These are phyloP conservation scores for Nebria salina DNA, from an alignment of 2,888 invertebrate species.

Conservation along the genomic window DNA sequence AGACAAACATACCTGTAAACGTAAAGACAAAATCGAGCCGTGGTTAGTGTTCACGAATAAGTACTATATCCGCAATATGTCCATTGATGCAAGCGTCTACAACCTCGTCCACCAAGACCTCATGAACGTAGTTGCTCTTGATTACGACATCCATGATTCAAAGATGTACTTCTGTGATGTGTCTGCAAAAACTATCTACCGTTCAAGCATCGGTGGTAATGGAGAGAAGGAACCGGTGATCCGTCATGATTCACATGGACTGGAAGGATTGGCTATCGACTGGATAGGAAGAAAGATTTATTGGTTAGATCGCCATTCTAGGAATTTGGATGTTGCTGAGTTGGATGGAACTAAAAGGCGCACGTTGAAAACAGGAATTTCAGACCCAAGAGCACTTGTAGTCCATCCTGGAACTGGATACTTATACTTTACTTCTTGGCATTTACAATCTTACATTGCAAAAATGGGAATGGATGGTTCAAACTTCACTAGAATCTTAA, in stretches of 20 bases:
- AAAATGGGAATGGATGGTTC: conserved; percentile 97
- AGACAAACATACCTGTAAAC: conserved; percentile 91
- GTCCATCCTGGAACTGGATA: conserved; percentile 95
- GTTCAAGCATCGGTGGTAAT: conserved; percentile 70
- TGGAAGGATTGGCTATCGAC: conserved; percentile 97
- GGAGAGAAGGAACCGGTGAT: conserved; percentile 85
- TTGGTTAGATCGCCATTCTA: conserved; percentile 95
- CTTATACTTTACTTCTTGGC: conserved; percentile 97
- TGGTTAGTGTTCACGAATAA: conserved; percentile 97
- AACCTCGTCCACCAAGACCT: conserved; percentile 92
- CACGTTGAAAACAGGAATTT: conserved; percentile 87
- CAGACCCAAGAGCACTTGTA: conserved; percentile 93
- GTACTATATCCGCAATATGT: conserved; percentile 97
- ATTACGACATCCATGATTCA: conserved; percentile 86
- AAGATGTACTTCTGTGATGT: conserved; percentile 97
- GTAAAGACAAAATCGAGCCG: conserved; percentile 80
- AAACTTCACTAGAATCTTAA: conserved; percentile 86
- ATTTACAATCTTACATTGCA: conserved; percentile 93
- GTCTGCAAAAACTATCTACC: conserved; percentile 91
- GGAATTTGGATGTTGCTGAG: conserved; percentile 95
- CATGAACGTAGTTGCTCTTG: conserved; percentile 95
- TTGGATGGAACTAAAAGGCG: conserved; percentile 91
- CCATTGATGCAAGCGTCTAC: conserved; percentile 85
- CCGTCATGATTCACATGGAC: conserved; percentile 91
- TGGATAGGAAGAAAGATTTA: conserved; percentile 97